Evolutionary conservation across 1,140 invertebrate species (phyloP).

Genomic region (Magallana angulata): DNA sequence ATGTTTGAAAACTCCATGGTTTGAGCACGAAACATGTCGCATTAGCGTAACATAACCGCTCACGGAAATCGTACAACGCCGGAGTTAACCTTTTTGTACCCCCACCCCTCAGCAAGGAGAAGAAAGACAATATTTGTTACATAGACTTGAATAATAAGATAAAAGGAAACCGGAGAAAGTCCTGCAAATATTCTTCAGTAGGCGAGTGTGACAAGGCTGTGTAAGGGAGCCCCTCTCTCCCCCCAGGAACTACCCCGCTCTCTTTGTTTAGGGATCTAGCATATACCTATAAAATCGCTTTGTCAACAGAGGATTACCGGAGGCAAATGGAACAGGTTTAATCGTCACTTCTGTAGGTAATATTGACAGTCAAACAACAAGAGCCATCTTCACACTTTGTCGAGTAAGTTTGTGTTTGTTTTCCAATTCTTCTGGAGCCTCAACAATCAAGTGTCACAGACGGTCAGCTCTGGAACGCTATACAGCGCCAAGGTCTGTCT

Average conservation of each 20-base stretch:
- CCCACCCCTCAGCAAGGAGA: no score
- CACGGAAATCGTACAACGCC: no score
- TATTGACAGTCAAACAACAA: conserved; percentile 7
- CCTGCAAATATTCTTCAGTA: not conserved
- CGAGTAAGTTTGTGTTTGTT: not conserved
- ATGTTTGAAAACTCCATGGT: no score
- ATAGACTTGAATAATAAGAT: not conserved
- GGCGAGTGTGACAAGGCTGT: not conserved
- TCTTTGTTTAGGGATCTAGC: not conserved
- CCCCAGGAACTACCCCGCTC: not conserved
- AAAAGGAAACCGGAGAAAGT: conserved; percentile 5
- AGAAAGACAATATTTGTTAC: not conserved
- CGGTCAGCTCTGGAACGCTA: not conserved
- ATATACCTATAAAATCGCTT: not conserved
- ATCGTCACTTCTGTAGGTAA: not conserved
- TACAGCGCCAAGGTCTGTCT: not conserved
- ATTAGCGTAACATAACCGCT: no score
- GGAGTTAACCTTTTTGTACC: no score
- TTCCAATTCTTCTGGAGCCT: not conserved
- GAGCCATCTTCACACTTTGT: not conserved
- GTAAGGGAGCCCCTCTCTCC: not conserved
- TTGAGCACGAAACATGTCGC: no score
- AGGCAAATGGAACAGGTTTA: not conserved
- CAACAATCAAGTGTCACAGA: not conserved
- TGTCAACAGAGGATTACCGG: not conserved